phyloP scores from a whole-genome alignment of 2,888 invertebrate species.

The Acrocera orbiculus region DNA sequence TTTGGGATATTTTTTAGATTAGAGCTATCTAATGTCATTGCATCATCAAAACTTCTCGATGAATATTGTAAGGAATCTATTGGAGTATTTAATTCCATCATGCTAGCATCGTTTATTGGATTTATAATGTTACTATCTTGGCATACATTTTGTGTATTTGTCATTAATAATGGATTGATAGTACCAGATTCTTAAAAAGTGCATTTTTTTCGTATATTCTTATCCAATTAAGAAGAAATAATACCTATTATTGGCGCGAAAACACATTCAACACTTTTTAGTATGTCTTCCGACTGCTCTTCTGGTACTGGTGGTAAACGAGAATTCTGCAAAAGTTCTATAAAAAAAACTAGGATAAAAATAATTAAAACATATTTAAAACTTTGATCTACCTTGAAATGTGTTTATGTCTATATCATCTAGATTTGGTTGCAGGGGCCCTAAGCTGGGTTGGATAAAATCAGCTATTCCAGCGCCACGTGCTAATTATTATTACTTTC shows the following conservation, averaged over 20 bases:
- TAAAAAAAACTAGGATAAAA: constrained; percentile 22
- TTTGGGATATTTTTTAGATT: too few relatives aligned
- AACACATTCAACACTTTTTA: constrained; percentile 31
- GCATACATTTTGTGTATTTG: constrained; percentile 19
- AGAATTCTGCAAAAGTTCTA: constrained; percentile 27
- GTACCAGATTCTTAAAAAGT: constrained; percentile 18
- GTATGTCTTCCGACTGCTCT: constrained; percentile 40
- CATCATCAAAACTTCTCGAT: too few relatives aligned
- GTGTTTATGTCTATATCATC: constrained; percentile 84
- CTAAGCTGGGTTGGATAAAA: constrained; percentile 95
- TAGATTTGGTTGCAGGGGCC: constrained; percentile 90
- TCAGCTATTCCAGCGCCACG: constrained; percentile 79
- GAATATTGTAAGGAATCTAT: constrained; percentile 19
- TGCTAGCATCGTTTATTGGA: constrained; percentile 21
- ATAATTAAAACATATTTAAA: neutral
- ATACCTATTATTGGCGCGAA: constrained; percentile 21
- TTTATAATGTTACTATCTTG: constrained; percentile 8
- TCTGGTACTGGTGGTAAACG: constrained; percentile 44
- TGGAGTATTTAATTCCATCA: constrained; percentile 27
- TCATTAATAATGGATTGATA: constrained; percentile 23
- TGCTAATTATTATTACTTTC: constrained; percentile 14
- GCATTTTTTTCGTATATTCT: too few relatives aligned
- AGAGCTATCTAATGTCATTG: too few relatives aligned
- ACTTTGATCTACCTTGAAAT: constrained; percentile 50
- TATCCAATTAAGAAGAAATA: too few relatives aligned